These are phyloP conservation scores for Dromococcyx pavoninus DNA, from an alignment of 2,797 vertebrate genomes.

Conservation along the genomic window DNA sequence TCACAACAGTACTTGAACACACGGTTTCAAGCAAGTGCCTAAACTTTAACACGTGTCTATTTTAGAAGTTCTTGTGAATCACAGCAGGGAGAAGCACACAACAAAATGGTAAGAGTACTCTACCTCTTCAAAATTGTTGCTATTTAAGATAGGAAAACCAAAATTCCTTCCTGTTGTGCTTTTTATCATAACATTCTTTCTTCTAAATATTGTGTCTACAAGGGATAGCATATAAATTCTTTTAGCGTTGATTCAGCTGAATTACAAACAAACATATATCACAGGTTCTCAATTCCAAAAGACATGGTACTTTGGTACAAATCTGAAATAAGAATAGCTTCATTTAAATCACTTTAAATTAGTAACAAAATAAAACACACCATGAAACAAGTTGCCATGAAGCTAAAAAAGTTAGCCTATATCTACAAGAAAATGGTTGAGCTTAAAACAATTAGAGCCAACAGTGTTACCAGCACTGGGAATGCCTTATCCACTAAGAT, in stretches of 20 bases:
- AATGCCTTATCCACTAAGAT: background rate
- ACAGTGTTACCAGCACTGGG: background rate
- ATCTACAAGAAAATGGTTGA: background rate
- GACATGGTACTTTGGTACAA: background rate
- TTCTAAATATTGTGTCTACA: background rate
- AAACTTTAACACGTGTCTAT: background rate
- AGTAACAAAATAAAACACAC: background rate
- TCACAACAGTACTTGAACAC: background rate
- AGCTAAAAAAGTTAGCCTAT: background rate
- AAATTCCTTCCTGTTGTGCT: background rate
- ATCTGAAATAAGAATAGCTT: background rate
- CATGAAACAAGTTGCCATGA: background rate
- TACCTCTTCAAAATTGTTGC: background rate
- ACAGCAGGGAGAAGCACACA: background rate
- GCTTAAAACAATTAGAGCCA: background rate
- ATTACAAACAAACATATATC: background rate
- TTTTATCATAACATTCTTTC: background rate
- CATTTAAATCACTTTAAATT: background rate
- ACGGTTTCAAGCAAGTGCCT: background rate
- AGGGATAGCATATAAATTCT: background rate
- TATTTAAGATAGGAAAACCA: background rate
- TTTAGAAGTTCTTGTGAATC: background rate
- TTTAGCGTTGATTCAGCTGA: background rate
- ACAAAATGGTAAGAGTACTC: background rate
- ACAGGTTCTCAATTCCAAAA: background rate